These are phyloP conservation scores for Corythornis leucogaster DNA, from an alignment of 2,797 vertebrate genomes.

Conservation along the genomic window DNA sequence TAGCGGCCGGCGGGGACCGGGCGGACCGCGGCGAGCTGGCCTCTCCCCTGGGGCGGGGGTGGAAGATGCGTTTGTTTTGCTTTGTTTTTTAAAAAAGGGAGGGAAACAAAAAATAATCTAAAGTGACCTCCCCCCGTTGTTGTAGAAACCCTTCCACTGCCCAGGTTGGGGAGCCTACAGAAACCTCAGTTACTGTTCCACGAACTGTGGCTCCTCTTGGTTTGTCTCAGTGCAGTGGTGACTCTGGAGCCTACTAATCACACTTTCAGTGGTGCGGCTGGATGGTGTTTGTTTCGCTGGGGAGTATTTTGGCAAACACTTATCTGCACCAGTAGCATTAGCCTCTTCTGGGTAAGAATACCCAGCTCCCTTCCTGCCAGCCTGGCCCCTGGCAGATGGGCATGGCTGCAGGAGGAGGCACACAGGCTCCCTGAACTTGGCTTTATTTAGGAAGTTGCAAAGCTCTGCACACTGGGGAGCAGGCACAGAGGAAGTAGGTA, in stretches of 20 bases:
- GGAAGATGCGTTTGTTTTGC: no score
- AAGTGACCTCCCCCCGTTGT: no score
- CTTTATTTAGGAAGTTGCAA: background rate
- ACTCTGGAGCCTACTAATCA: background rate
- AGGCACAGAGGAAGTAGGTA: background rate
- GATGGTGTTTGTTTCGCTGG: background rate
- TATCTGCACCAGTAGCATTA: background rate
- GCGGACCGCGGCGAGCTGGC: background rate
- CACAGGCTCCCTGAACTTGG: background rate
- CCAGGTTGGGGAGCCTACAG: background rate
- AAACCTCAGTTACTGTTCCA: background rate
- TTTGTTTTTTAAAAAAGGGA: no score
- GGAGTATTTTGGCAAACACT: background rate
- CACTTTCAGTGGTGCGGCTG: rapidly evolving
- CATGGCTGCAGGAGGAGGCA: background rate
- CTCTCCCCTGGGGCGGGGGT: background rate
- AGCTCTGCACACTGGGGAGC: background rate
- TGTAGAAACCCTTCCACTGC: background rate
- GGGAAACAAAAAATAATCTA: no score
- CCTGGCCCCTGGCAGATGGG: background rate
- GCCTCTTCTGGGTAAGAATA: background rate
- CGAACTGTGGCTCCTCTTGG: rapidly evolving
- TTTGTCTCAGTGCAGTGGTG: rapidly evolving
- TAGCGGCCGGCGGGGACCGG: constrained; percentile 50
- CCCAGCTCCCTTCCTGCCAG: background rate